Conservation (phyloP, 2,113 vertebrate genomes). For the Carassius auratus region DNA sequence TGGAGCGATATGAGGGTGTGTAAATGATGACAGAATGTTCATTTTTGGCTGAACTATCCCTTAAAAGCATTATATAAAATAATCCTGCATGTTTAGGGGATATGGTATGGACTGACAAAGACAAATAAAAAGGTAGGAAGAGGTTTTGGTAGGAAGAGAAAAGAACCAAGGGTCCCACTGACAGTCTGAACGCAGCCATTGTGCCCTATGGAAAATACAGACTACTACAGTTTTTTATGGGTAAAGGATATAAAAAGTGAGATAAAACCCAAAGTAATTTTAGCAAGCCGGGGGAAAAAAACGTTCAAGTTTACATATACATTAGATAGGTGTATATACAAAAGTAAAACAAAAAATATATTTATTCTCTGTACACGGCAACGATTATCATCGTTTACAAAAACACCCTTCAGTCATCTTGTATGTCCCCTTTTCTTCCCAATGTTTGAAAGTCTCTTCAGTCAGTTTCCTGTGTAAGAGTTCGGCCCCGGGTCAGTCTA, state of each 20-base stretch:
- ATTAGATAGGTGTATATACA: conserved; percentile 81
- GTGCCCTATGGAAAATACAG: conserved; percentile 29
- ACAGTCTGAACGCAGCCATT: background rate
- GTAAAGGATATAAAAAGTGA: conserved; percentile 41
- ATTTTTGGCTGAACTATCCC: background rate
- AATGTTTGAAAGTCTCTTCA: conserved; percentile 35
- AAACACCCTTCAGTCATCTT: conserved; percentile 73
- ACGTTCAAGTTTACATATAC: conserved; percentile 65
- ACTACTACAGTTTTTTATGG: background rate
- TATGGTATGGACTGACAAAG: conserved; percentile 8
- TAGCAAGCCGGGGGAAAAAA: conserved; percentile 39
- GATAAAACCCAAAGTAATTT: conserved; percentile 41
- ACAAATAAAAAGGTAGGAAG: conserved; percentile 56
- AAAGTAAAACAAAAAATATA: conserved; percentile 99
- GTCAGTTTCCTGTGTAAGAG: conserved; percentile 18
- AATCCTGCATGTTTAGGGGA: conserved; percentile 50
- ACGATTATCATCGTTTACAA: conserved; percentile 76
- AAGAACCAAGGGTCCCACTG: background rate
- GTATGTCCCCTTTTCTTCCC: conserved; percentile 55
- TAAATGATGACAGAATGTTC: background rate
- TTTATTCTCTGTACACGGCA: conserved; percentile 98
- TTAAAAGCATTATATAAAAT: conserved; percentile 64
- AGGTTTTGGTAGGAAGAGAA: conserved; percentile 56
- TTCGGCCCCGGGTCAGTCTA: conserved; percentile 82
- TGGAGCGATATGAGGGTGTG: too few species aligned